Evolutionary conservation across 2,797 vertebrate genomes (phyloP).

Genomic region (Neoniphon sammara): DNA sequence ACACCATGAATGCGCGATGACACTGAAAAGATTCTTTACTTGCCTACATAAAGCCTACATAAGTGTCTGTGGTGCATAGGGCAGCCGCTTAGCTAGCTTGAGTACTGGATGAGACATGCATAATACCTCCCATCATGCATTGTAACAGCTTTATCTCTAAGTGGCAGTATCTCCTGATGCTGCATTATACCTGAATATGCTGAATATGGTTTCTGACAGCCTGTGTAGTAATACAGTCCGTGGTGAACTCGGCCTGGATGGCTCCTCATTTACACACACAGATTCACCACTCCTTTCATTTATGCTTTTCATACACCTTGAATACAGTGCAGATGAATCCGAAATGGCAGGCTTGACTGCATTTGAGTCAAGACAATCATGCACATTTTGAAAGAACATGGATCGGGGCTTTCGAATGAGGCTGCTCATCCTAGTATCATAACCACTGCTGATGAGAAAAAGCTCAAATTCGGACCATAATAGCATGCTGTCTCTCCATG

Average conservation of each 20-base stretch:
- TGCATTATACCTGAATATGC: neutral
- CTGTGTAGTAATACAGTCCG: slow-evolving; percentile 7
- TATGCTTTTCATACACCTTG: neutral
- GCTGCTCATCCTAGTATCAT: no score
- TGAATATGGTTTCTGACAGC: neutral
- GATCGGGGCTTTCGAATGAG: neutral
- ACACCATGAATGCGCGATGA: no score
- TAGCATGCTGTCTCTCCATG: no score
- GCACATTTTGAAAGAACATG: slow-evolving; percentile 19
- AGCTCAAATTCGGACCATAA: no score
- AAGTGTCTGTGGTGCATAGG: no score
- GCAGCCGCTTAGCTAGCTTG: no score
- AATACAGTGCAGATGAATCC: slow-evolving; percentile 44
- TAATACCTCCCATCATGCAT: no score
- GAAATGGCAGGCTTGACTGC: neutral
- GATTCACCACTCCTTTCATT: neutral
- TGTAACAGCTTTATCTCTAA: no score
- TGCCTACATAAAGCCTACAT: no score
- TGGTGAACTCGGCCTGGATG: neutral
- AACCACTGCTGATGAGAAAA: no score
- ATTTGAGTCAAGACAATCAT: slow-evolving; percentile 11
- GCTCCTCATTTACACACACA: slow-evolving; percentile 10
- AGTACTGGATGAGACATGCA: no score
- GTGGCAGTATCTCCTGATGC: neutral
- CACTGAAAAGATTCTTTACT: no score